These are phyloP conservation scores for Carpatolechia fugitivella DNA, from an alignment of 2,888 invertebrate species.

Conservation along the genomic window DNA sequence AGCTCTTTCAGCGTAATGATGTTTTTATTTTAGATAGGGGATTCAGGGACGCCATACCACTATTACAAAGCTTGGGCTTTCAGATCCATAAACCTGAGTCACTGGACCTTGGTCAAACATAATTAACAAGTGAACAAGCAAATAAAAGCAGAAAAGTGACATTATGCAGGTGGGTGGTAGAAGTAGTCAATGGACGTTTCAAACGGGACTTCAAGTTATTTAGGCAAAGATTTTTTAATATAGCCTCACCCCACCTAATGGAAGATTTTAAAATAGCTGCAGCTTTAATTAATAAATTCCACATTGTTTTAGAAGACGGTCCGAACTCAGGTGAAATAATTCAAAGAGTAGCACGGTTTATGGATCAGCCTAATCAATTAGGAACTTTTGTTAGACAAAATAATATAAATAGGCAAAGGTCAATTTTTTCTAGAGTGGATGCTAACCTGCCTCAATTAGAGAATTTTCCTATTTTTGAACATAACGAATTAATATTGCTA, in stretches of 20 bases:
- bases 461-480: neutral
- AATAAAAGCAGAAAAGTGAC: conserved; percentile 16
- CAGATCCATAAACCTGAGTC: conserved; percentile 3
- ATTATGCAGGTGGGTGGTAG: conserved; percentile 10
- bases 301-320: neutral
- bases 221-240: conserved; percentile 6
- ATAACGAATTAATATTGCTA: no score
- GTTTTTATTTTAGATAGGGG: neutral
- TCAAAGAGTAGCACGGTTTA: neutral
- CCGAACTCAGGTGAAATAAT: neutral
- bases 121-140: conserved; percentile 16
- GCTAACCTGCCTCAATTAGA: neutral
- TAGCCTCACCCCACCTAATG: conserved; percentile 1
- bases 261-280: conserved; percentile 14
- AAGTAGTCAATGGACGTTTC: conserved; percentile 13
- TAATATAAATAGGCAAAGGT: neutral
- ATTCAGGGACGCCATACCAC: neutral
- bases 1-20: neutral
- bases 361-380: no score
- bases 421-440: neutral
- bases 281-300: conserved; percentile 14
- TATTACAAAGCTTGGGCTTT: neutral
- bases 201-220: conserved; percentile 14
- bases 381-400: neutral
- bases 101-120: conserved; percentile 12